phyloP scores from a whole-genome alignment of 1,140 invertebrate species.

The Polypedilum vanderplanki region DNA sequence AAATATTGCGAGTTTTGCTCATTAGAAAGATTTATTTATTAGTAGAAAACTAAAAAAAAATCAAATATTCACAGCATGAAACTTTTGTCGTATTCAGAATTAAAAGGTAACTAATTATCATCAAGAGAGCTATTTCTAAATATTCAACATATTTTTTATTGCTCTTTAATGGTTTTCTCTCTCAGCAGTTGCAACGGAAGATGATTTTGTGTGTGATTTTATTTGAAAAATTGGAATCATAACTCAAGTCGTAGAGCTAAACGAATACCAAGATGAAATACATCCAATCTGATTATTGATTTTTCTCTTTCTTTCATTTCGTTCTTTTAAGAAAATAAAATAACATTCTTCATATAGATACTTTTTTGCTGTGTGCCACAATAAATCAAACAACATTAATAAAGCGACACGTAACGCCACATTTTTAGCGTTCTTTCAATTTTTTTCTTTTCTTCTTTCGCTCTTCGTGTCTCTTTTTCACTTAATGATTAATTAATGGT shows the following conservation, averaged over 20 bases:
- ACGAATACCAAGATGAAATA: background rate
- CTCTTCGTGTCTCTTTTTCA: background rate
- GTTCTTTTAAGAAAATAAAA: too few relatives aligned
- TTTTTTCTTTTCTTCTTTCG: background rate
- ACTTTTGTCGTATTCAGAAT: background rate
- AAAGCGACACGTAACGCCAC: conserved; percentile 22
- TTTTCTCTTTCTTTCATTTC: background rate
- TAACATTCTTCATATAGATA: too few relatives aligned
- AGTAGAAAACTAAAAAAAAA: too few relatives aligned
- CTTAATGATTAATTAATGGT: conserved; percentile 23
- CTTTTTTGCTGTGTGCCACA: background rate
- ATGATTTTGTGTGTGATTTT: background rate
- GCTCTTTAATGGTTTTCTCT: conserved; percentile 17
- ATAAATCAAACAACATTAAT: conserved; percentile 28
- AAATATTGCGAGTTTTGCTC: too few relatives aligned
- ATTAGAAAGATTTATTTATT: too few relatives aligned
- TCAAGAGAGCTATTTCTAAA: background rate
- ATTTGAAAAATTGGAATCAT: conserved; percentile 22
- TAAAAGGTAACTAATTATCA: conserved; percentile 23
- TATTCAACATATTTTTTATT: background rate
- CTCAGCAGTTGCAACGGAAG: background rate
- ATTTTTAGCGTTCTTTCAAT: background rate
- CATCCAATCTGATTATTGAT: conserved; percentile 4
- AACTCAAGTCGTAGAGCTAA: background rate
- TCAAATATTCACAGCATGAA: conserved; percentile 26